Evolutionary conservation across 2,113 vertebrate genomes (phyloP), one percentile per base, ranked within the genome.

Genomic region (Upupa epops): DNA sequence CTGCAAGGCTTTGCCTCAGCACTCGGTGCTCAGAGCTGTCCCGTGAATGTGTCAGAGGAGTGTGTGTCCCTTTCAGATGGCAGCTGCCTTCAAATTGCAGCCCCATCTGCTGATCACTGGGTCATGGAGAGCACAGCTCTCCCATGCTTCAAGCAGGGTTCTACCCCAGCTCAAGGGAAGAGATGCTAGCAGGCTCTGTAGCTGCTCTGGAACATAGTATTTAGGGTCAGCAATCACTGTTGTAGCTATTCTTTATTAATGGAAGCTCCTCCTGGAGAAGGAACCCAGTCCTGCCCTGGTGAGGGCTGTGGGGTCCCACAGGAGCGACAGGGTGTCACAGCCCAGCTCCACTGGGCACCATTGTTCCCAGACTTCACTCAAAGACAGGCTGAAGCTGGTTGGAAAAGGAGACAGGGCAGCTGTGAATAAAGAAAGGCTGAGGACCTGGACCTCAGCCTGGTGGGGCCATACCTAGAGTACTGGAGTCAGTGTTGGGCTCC

Each of bases 31-130:
- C 54, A 18, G 48, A 73, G 26, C 31, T 52, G 61, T 32, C 68
- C 73, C 68, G 26, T 1, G 0, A 34, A 49, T 0, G 0, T 6
- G 28, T 17, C 25, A 54, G 26, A 37, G 16, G 54, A 22, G 31
- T 18, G 6, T 10, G 3, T 8, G 54, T 32, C 56, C 55, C 45
- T 40, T 37, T 31, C 63, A 26, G 31, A 25, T 0, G 2, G 65
- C 54, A 72, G 52, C 29, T 70, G 16, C 59, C 72, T 78, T 66
- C 65, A 65, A 24, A 34, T 69, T 13, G 31, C 17, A 22, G 46
- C 25, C 28, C 29, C 32, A 36, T 59, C 21, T 59, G 58, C 36
- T n/a, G n/a, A 31, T 32, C 65, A 51, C 26, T 31, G 36, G 31
- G 16, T 18, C 37, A 36, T 26, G 18, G 16, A n/a, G 11, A 46